phyloP scores from a whole-genome alignment of 2,797 vertebrate species.

The Eupleurogrammus muticus region DNA sequence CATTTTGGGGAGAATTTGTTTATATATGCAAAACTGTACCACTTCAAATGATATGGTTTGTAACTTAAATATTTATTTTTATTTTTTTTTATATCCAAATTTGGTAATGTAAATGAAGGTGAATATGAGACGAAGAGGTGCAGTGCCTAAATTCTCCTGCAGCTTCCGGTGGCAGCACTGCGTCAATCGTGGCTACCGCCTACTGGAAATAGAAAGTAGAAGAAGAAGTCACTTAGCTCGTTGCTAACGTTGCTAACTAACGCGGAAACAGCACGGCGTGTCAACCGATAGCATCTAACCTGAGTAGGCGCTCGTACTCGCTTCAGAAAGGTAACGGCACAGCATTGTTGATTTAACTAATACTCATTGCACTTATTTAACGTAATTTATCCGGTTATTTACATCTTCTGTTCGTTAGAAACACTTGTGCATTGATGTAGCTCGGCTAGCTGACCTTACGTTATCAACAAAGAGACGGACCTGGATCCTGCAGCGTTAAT shows the following conservation, averaged over 20 bases:
- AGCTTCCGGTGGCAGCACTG: background rate
- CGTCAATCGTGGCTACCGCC: background rate
- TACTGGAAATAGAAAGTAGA: slow-evolving; percentile 13
- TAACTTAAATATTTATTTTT: no score
- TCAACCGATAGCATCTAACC: slow-evolving; percentile 1
- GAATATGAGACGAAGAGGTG: no score
- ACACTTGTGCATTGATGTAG: slow-evolving; percentile 19
- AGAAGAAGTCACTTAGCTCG: slow-evolving; percentile 18
- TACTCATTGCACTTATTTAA: background rate
- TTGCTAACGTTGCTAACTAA: slow-evolving; percentile 38
- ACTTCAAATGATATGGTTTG: no score
- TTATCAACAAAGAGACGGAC: slow-evolving; percentile 60
- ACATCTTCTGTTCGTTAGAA: background rate
- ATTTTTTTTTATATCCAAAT: no score
- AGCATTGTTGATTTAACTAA: background rate
- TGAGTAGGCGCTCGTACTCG: background rate
- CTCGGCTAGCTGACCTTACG: slow-evolving; percentile 39
- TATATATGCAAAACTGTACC: no score
- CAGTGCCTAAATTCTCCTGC: no score
- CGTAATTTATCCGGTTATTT: fast-evolving
- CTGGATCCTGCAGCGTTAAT: background rate
- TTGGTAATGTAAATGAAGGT: no score
- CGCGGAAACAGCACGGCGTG: slow-evolving; percentile 36
- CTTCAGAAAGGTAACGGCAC: slow-evolving; percentile 54
- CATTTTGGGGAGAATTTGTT: no score